Conservation (phyloP, 2,888 invertebrate genomes). For the Actias luna region DNA sequence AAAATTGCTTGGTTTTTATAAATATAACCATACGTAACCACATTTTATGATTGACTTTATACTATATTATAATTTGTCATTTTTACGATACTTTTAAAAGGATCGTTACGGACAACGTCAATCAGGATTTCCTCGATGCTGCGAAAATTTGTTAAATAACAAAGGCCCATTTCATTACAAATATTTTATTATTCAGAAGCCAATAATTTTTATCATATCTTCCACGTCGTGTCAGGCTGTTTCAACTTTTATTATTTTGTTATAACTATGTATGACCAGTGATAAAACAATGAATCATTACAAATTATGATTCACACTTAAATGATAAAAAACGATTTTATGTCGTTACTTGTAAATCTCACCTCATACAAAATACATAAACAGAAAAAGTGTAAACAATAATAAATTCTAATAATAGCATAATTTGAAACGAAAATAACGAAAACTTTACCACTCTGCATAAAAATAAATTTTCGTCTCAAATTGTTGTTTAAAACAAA, state of each 20-base stretch:
- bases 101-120: not conserved
- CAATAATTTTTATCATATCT: constrained; percentile 42
- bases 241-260: constrained; percentile 43
- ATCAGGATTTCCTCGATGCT: not conserved
- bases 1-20: too few relatives aligned
- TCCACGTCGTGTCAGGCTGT: constrained; percentile 41
- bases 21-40: not conserved
- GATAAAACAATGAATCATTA: constrained; percentile 53
- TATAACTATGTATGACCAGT: constrained; percentile 31
- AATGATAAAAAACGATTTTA: constrained; percentile 11
- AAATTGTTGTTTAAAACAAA: constrained; percentile 34
- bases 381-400: constrained; percentile 14
- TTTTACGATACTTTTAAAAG: not conserved
- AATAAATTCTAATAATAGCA: constrained; percentile 20
- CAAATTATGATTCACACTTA: constrained; percentile 51
- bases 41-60: not conserved
- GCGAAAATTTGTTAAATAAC: not conserved
- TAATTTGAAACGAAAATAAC: constrained; percentile 15
- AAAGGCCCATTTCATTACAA: not conserved
- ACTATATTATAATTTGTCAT: constrained; percentile 3
- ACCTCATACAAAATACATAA: not conserved
- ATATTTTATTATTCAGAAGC: constrained; percentile 16
- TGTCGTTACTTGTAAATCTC: constrained; percentile 7
- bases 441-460: constrained; percentile 23
- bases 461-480: constrained; percentile 30